Evolutionary conservation across 2,797 vertebrate species (phyloP).

Genomic region (Poecilia velifera): DNA sequence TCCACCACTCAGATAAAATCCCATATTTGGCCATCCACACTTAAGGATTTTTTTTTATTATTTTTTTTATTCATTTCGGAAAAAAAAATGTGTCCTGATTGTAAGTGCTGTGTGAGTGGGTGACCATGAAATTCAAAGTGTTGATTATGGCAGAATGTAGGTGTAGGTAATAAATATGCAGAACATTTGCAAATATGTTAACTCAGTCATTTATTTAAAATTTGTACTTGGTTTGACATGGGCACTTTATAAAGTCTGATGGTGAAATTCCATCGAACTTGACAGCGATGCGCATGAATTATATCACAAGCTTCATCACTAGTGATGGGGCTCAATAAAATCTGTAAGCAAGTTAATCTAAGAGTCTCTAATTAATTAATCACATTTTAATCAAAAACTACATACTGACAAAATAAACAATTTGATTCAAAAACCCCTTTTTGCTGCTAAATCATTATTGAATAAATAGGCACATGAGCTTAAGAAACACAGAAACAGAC

Average conservation of each 20-base stretch:
- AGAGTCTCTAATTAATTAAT: too few relatives aligned
- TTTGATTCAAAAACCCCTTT: too few relatives aligned
- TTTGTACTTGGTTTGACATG: not conserved
- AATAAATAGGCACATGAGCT: too few relatives aligned
- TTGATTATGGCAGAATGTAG: not conserved
- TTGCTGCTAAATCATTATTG: too few relatives aligned
- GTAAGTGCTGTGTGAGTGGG: not conserved
- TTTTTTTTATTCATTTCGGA: not conserved
- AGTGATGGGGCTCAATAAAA: too few relatives aligned
- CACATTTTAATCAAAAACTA: too few relatives aligned
- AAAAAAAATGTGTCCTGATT: conserved; percentile 3
- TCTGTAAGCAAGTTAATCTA: too few relatives aligned
- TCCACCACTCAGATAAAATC: not conserved
- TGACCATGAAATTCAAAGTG: conserved; percentile 2
- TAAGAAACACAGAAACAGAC: too few relatives aligned
- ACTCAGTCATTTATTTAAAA: not conserved
- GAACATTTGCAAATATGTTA: not conserved
- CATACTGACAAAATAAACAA: too few relatives aligned
- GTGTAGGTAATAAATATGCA: not conserved
- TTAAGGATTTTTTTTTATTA: not conserved
- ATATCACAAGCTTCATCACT: not conserved
- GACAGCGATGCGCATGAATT: not conserved
- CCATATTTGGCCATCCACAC: not conserved
- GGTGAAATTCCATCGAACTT: not conserved
- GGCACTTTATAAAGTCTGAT: not conserved